Evolutionary conservation across 2,888 invertebrate genomes (phyloP).

Genomic region (Dasypogon diadema): DNA sequence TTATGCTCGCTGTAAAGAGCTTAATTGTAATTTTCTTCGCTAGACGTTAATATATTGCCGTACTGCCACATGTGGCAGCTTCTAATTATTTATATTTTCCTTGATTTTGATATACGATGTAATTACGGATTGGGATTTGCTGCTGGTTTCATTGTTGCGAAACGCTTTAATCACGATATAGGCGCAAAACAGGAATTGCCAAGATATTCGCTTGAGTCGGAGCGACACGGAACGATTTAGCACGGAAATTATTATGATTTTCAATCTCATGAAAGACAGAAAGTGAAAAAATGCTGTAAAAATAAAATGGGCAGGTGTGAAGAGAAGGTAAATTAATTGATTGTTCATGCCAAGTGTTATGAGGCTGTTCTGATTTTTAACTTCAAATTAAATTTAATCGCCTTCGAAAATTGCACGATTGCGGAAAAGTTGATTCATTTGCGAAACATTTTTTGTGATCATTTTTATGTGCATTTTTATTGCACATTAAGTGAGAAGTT

Average conservation of each 20-base stretch:
- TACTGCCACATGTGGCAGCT: constrained; percentile 21
- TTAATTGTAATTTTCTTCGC: constrained; percentile 41
- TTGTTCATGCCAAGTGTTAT: constrained; percentile 41
- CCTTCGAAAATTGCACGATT: no score
- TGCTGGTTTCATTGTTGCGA: constrained; percentile 36
- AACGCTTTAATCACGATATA: constrained; percentile 28
- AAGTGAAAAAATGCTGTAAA: constrained; percentile 1
- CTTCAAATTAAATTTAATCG: no score
- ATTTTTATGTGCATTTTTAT: no score
- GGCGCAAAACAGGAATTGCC: constrained; percentile 13
- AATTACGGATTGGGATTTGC: constrained; percentile 30
- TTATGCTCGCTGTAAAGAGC: constrained; percentile 31
- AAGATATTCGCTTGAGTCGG: no score
- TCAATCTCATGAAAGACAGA: not conserved
- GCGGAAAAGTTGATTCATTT: no score
- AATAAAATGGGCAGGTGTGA: not conserved
- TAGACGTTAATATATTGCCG: constrained; percentile 20
- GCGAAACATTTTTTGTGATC: no score
- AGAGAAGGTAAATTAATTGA: constrained; percentile 28
- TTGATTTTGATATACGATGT: constrained; percentile 39
- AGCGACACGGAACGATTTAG: not conserved
- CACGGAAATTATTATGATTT: not conserved
- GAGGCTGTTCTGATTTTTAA: no score
- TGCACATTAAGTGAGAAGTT: no score
- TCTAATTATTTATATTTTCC: constrained; percentile 38